Conservation (phyloP, 2,888 invertebrate genomes). For the Bursaphelenchus okinawaensis region DNA sequence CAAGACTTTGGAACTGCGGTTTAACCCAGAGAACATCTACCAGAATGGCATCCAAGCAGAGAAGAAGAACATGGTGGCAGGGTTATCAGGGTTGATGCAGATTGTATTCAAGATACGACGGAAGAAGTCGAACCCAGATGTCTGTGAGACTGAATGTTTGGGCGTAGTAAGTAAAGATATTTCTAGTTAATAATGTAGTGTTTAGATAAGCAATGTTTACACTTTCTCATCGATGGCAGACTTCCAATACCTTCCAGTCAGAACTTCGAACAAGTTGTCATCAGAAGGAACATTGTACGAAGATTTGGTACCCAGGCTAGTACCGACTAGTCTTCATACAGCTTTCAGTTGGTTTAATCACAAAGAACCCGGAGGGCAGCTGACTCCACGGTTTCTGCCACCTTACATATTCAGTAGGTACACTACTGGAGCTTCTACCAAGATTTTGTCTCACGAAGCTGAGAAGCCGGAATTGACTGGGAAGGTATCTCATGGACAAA, state of each 20-base stretch:
- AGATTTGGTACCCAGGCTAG: constrained; percentile 30
- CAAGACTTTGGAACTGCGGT: constrained; percentile 38
- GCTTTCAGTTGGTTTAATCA: constrained; percentile 42
- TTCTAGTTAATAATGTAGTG: neutral
- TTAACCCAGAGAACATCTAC: constrained; percentile 47
- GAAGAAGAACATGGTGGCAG: constrained; percentile 21
- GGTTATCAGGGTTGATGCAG: constrained; percentile 38
- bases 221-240: constrained; percentile 67
- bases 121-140: constrained; percentile 28
- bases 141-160: constrained; percentile 25
- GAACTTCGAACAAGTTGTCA: neutral
- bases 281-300: constrained; percentile 14
- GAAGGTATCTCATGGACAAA: constrained; percentile 36
- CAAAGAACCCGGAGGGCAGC: neutral
- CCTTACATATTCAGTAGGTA: constrained; percentile 51
- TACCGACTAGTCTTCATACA: constrained; percentile 31
- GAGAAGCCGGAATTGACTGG: neutral
- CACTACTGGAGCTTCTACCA: neutral
- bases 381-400: constrained; percentile 44
- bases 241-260: constrained; percentile 82
- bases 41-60: constrained; percentile 57
- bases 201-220: constrained; percentile 45
- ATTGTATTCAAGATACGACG: constrained; percentile 40
- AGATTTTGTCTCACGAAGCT: neutral
- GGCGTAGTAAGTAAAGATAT: constrained; percentile 32